phyloP scores from a whole-genome alignment of 2,888 invertebrate genomes.

The Sphinx pinastri region DNA sequence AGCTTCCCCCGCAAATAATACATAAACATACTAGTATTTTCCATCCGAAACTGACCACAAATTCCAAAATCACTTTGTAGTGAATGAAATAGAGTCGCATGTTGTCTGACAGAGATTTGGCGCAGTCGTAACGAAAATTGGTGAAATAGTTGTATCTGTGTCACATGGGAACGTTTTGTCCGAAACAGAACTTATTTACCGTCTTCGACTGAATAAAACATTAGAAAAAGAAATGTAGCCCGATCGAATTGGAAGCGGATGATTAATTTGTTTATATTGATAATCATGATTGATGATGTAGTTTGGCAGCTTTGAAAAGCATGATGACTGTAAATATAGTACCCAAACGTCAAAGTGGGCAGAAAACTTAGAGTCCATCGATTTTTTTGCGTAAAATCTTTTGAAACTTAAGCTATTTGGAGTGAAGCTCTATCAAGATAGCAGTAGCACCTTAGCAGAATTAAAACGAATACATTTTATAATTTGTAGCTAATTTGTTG shows the following conservation, averaged over 20 bases:
- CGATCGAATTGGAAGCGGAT: conserved; percentile 64
- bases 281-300: neutral
- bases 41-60: conserved; percentile 8
- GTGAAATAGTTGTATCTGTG: conserved; percentile 74
- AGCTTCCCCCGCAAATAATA: conserved; percentile 77
- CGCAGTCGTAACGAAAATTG: conserved; percentile 37
- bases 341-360: too few species aligned
- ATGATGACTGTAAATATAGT: too few species aligned
- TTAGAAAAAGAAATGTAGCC: conserved; percentile 63
- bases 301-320: neutral
- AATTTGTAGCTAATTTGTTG: too few species aligned
- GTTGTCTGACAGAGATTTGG: conserved; percentile 16
- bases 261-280: conserved; percentile 57
- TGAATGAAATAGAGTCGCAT: conserved; percentile 20
- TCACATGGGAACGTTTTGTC: conserved; percentile 80
- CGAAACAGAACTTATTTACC: conserved; percentile 81
- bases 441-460: too few species aligned
- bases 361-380: too few species aligned
- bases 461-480: too few species aligned
- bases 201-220: conserved; percentile 73
- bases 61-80: neutral
- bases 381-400: too few species aligned
- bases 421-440: too few species aligned
- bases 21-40: conserved; percentile 47
- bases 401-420: too few species aligned